Percentiles rank a stretch among this genome's conserved stretches.
These are phyloP conservation scores for Manacus vitellinus DNA, from an alignment of 2,113 vertebrate species.

Conservation along the genomic window DNA sequence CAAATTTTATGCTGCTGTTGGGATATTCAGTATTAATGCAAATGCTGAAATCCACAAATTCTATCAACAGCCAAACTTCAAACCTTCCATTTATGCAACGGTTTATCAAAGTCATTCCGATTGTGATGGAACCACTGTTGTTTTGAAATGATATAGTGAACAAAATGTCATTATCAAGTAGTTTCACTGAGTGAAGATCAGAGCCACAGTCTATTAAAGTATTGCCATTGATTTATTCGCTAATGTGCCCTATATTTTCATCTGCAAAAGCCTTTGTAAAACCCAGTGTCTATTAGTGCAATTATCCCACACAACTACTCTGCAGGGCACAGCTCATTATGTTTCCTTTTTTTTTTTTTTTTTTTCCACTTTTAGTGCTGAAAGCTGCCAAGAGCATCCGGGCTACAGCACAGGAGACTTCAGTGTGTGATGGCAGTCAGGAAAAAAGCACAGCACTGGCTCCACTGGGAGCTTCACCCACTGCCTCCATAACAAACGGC, in stretches of 20 bases:
- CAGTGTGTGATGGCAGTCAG: not conserved
- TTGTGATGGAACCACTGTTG: not conserved
- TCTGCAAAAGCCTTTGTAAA: constrained; percentile 20
- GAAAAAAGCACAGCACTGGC: not conserved
- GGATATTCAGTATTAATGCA: not conserved
- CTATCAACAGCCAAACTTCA: constrained; percentile 16
- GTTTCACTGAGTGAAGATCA: constrained; percentile 1
- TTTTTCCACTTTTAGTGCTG: not conserved
- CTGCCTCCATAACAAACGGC: not conserved
- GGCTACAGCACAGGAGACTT: not conserved
- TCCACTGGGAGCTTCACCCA: not conserved
- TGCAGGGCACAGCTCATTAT: not conserved
- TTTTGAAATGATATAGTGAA: constrained; percentile 38
- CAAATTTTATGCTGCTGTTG: not conserved
- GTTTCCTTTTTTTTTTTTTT: too few species aligned
- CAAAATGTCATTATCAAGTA: constrained; percentile 34
- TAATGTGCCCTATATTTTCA: constrained; percentile 26
- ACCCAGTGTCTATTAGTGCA: not conserved
- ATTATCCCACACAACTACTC: not conserved
- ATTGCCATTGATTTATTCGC: constrained; percentile 32
- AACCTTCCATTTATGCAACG: not conserved
- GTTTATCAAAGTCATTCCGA: constrained; percentile 41
- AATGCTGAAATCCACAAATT: constrained; percentile 9
- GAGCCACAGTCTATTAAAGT: constrained; percentile 22
- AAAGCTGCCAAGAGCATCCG: not conserved